phyloP scores from a whole-genome alignment of 2,797 vertebrate species.

The Karalla daura region DNA sequence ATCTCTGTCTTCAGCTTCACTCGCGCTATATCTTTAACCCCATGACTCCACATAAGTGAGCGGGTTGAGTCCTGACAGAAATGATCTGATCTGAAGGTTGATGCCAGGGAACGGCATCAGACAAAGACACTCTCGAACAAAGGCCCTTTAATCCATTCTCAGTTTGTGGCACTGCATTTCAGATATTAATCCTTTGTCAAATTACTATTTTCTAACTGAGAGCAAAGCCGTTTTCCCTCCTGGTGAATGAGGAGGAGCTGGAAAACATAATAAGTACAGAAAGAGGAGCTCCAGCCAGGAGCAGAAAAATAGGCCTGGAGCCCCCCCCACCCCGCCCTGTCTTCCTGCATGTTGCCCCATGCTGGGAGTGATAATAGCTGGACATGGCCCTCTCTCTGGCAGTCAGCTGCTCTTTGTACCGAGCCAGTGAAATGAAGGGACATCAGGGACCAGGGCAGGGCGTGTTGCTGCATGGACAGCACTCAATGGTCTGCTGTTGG shows the following conservation, averaged over 20 bases:
- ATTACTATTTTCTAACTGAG: background rate
- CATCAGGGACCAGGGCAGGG: slow-evolving; percentile 48
- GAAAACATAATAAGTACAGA: slow-evolving; percentile 9
- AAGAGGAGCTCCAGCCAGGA: slow-evolving; percentile 41
- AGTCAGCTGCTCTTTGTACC: slow-evolving; percentile 70
- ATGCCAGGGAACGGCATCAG: background rate
- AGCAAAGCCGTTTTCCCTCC: slow-evolving; percentile 32
- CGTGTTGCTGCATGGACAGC: slow-evolving; percentile 55
- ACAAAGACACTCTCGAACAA: slow-evolving; percentile 3
- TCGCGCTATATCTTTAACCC: slow-evolving; percentile 54
- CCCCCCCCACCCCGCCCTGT: slow-evolving; percentile 43
- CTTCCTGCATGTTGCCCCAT: slow-evolving; percentile 65
- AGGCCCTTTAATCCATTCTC: slow-evolving; percentile 4
- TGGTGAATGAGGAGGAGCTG: slow-evolving; percentile 7
- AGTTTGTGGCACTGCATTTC: background rate
- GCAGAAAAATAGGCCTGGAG: slow-evolving; percentile 45
- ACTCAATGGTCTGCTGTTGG: slow-evolving; percentile 68
- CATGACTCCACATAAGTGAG: slow-evolving; percentile 34
- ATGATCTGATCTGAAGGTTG: slow-evolving; percentile 12
- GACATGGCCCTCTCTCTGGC: slow-evolving; percentile 65
- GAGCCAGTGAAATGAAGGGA: slow-evolving; percentile 52
- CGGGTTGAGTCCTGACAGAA: slow-evolving; percentile 8
- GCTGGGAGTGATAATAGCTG: slow-evolving; percentile 79
- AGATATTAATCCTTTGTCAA: slow-evolving; percentile 3
- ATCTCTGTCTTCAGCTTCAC: slow-evolving; percentile 21